phyloP scores from a whole-genome alignment of 2,888 invertebrate species.

The Salpingus planirostris region DNA sequence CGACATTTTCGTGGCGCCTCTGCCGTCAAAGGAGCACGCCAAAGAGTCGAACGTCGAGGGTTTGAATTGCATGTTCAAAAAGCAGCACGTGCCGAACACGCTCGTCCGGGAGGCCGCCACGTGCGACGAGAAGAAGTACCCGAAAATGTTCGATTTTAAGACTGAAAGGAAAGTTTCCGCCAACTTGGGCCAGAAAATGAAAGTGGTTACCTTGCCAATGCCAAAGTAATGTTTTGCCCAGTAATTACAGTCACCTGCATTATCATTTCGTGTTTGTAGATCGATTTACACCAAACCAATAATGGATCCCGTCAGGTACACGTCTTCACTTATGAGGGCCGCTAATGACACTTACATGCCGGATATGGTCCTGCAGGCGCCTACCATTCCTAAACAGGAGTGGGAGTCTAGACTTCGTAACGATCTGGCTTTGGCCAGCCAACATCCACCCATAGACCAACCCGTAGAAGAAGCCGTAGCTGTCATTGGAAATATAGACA shows the following conservation, averaged over 20 bases:
- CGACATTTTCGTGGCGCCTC: constrained; percentile 34
- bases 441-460: constrained; percentile 54
- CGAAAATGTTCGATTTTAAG: constrained; percentile 7
- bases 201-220: constrained; percentile 52
- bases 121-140: constrained; percentile 15
- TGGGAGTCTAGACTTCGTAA: constrained; percentile 51
- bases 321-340: constrained; percentile 53
- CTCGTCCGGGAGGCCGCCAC: not conserved
- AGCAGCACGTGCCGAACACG: constrained; percentile 5
- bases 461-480: constrained; percentile 71
- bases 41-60: constrained; percentile 17
- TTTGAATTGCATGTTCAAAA: not conserved
- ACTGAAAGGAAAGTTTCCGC: constrained; percentile 7
- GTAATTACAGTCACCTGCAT: not conserved
- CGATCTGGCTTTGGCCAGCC: constrained; percentile 46
- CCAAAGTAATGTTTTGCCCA: constrained; percentile 42
- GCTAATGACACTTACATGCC: constrained; percentile 60
- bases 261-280: constrained; percentile 10
- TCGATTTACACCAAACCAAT: constrained; percentile 4
- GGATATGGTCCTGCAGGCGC: constrained; percentile 70
- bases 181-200: constrained; percentile 28
- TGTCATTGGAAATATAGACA: constrained; percentile 70
- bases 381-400: constrained; percentile 45
- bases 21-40: constrained; percentile 18
- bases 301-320: constrained; percentile 34